These are phyloP conservation scores for Mystacornis crossleyi DNA, from an alignment of 2,113 vertebrate genomes.

Conservation along the genomic window DNA sequence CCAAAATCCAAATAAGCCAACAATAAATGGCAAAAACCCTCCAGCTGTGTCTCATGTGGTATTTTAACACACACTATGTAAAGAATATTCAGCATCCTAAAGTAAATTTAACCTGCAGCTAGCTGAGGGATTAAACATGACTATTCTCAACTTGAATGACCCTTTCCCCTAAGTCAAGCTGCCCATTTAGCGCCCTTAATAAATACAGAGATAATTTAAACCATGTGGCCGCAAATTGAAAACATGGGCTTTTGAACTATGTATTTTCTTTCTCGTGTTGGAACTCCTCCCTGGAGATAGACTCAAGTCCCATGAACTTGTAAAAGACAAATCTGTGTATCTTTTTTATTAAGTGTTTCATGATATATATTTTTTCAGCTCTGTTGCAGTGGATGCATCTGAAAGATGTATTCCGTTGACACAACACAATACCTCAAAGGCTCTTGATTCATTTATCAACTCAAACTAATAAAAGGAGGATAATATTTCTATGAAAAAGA, in stretches of 20 bases:
- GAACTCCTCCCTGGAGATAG: constrained; percentile 89
- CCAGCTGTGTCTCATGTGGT: constrained; percentile 38
- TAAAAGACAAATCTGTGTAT: constrained; percentile 75
- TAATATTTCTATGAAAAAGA: constrained; percentile 63
- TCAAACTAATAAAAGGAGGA: constrained; percentile 64
- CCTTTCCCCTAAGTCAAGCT: constrained; percentile 75
- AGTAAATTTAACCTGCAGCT: constrained; percentile 74
- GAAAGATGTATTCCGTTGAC: constrained; percentile 48
- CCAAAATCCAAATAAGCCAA: background rate
- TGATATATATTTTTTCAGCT: constrained; percentile 65
- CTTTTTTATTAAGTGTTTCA: constrained; percentile 77
- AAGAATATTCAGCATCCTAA: constrained; percentile 56
- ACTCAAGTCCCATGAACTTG: constrained; percentile 85
- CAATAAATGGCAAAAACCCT: background rate
- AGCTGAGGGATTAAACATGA: constrained; percentile 73
- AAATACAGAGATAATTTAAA: constrained; percentile 93
- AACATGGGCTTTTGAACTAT: constrained; percentile 89
- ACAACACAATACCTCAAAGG: constrained; percentile 43
- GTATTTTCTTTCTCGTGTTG: constrained; percentile 88
- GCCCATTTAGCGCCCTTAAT: constrained; percentile 84
- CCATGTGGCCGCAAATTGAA: constrained; percentile 90
- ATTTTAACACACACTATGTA: constrained; percentile 34
- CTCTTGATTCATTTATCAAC: constrained; percentile 69
- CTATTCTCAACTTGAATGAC: constrained; percentile 79
- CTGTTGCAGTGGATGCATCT: constrained; percentile 38